These are phyloP conservation scores for Drosophila bifasciata DNA, from an alignment of 1,140 invertebrate species.

Conservation along the genomic window DNA sequence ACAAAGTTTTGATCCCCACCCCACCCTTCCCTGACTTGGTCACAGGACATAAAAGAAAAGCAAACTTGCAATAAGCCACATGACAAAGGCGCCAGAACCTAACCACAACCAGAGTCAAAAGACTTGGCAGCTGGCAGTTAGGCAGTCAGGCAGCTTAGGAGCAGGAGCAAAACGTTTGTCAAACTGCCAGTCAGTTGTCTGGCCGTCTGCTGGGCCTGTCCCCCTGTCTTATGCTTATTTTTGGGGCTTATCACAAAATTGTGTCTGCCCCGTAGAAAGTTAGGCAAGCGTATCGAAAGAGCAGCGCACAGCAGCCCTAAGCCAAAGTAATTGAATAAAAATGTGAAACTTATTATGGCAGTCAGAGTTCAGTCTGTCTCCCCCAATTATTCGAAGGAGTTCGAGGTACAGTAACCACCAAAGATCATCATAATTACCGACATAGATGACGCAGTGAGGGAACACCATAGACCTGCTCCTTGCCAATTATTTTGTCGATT, in stretches of 20 bases:
- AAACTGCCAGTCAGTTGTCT: conserved; percentile 12
- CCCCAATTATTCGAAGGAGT: conserved; percentile 20
- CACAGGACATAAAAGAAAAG: conserved; percentile 50
- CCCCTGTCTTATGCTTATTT: conserved; percentile 65
- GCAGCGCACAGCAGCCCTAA: conserved; percentile 24
- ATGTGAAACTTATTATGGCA: conserved; percentile 64
- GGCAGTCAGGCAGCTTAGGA: conserved; percentile 8
- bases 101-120: conserved; percentile 34
- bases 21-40: conserved; percentile 23
- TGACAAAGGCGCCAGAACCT: conserved; percentile 39
- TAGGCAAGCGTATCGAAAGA: conserved; percentile 59
- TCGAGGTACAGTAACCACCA: conserved; percentile 5
- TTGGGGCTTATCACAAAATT: conserved; percentile 64
- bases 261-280: conserved; percentile 56
- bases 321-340: conserved; percentile 80
- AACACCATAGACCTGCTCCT: conserved; percentile 81
- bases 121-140: conserved; percentile 45
- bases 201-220: conserved; percentile 9
- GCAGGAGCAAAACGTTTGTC: neutral
- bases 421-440: conserved; percentile 76
- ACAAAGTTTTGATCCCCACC: conserved; percentile 47
- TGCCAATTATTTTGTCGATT: conserved; percentile 86
- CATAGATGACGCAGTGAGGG: conserved; percentile 86
- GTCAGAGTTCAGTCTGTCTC: conserved; percentile 52
- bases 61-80: conserved; percentile 48